Percentiles rank a stretch among this genome's conserved stretches.
These are phyloP conservation scores for Apogon hyalosoma DNA, from an alignment of 2,797 vertebrate species.

Conservation along the genomic window DNA sequence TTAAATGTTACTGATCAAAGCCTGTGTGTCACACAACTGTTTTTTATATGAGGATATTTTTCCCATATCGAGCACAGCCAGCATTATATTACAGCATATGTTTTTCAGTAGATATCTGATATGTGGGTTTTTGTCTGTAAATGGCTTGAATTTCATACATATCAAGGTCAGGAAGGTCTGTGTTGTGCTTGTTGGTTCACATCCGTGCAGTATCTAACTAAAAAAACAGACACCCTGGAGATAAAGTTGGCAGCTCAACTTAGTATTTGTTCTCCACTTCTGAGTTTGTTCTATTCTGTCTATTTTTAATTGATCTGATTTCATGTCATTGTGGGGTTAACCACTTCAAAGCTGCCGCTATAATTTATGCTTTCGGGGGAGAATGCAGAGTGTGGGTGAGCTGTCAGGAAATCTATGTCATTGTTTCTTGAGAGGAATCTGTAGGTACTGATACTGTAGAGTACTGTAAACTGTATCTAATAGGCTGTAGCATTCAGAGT, in stretches of 20 bases:
- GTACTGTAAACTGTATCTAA: neutral
- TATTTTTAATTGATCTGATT: neutral
- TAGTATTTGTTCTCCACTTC: neutral
- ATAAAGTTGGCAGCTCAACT: neutral
- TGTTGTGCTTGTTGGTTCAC: neutral
- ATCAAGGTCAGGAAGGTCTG: neutral
- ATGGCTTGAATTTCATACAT: conserved; percentile 6
- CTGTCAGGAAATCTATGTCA: neutral
- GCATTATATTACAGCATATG: neutral
- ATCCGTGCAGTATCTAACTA: conserved; percentile 12
- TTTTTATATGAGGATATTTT: neutral
- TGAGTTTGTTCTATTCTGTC: neutral
- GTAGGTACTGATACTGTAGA: neutral
- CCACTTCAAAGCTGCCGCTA: too few relatives aligned
- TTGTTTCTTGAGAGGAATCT: neutral
- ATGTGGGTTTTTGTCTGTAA: conserved; percentile 5
- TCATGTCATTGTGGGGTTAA: neutral
- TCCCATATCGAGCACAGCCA: neutral
- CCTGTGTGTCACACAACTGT: neutral
- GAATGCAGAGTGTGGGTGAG: fast-evolving
- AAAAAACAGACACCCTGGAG: conserved; percentile 13
- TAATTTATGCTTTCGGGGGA: neutral
- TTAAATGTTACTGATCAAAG: neutral
- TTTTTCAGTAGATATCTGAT: neutral
- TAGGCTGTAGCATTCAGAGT: too few relatives aligned